Evolutionary conservation across 2,888 invertebrate species (phyloP).

Genomic region (Polylopha cassiicola): DNA sequence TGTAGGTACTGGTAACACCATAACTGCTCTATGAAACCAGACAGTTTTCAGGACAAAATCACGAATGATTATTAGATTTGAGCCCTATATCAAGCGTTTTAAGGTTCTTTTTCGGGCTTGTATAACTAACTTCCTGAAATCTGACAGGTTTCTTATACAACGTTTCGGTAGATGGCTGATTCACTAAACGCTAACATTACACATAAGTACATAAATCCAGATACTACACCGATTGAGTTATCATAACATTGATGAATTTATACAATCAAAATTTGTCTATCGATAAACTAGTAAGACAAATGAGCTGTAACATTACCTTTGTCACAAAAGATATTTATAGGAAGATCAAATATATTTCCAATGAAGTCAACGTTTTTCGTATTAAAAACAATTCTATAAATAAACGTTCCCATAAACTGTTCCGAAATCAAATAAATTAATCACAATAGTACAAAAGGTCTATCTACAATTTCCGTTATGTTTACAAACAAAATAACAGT

Average conservation of each 20-base stretch:
- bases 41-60: slow-evolving; percentile 38
- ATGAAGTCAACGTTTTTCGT: too few relatives aligned
- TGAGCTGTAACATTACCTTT: slow-evolving; percentile 1
- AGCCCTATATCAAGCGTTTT: too few relatives aligned
- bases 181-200: slow-evolving; percentile 74
- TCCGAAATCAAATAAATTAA: too few relatives aligned
- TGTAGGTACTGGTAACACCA: slow-evolving; percentile 72
- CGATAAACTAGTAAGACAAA: slow-evolving; percentile 1
- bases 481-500: slow-evolving; percentile 14
- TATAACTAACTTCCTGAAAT: slow-evolving; percentile 32
- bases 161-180: slow-evolving; percentile 65
- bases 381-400: too few relatives aligned
- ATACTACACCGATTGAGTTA: slow-evolving; percentile 27
- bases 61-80: slow-evolving; percentile 4
- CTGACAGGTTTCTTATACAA: slow-evolving; percentile 49
- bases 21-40: slow-evolving; percentile 54
- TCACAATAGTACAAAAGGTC: too few relatives aligned
- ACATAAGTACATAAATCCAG: slow-evolving; percentile 34
- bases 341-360: too few relatives aligned
- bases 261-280: slow-evolving; percentile 1
- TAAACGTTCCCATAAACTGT: too few relatives aligned
- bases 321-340: too few relatives aligned
- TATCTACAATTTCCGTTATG: slow-evolving; percentile 2
- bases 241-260: slow-evolving; percentile 14
- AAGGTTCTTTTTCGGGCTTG: too few relatives aligned